phyloP scores from a whole-genome alignment of 2,797 vertebrate genomes.

The Anomalospiza imberbis region DNA sequence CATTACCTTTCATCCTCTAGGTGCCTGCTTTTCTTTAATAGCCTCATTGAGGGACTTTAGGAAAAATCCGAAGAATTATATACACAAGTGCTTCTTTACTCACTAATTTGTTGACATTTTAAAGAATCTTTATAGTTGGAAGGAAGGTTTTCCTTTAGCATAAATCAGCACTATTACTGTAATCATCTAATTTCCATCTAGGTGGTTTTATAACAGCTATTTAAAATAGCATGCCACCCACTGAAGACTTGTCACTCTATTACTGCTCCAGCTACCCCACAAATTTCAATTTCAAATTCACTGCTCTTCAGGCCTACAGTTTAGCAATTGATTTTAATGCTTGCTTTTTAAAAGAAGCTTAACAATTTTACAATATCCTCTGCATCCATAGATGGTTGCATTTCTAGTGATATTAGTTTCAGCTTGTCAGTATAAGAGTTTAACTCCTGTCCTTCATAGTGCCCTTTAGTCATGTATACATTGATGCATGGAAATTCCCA shows the following conservation, averaged over 20 bases:
- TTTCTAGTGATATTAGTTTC: not conserved
- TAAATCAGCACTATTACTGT: not conserved
- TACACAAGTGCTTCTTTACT: not conserved
- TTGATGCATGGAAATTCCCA: not conserved
- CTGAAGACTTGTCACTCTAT: constrained; percentile 3
- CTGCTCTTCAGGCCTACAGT: not conserved
- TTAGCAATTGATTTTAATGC: not conserved
- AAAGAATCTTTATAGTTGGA: not conserved
- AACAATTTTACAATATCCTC: not conserved
- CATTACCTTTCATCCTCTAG: not conserved
- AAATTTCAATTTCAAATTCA: constrained; percentile 22
- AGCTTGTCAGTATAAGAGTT: not conserved
- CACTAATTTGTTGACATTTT: constrained; percentile 19
- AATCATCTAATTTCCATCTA: constrained; percentile 39
- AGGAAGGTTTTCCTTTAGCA: constrained; percentile 5
- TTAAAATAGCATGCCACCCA: constrained; percentile 27
- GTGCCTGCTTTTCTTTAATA: constrained; percentile 1
- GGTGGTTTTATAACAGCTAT: constrained; percentile 17
- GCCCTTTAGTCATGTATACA: not conserved
- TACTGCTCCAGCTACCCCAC: not conserved
- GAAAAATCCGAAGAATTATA: constrained; percentile 3
- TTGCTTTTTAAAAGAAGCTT: not conserved
- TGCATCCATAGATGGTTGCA: not conserved
- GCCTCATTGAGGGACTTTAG: not conserved
- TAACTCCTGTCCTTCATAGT: not conserved